Evolutionary conservation across 2,797 vertebrate species (phyloP), one percentile per base, ranked within the genome.

Genomic region (Phalanger gymnotis): DNA sequence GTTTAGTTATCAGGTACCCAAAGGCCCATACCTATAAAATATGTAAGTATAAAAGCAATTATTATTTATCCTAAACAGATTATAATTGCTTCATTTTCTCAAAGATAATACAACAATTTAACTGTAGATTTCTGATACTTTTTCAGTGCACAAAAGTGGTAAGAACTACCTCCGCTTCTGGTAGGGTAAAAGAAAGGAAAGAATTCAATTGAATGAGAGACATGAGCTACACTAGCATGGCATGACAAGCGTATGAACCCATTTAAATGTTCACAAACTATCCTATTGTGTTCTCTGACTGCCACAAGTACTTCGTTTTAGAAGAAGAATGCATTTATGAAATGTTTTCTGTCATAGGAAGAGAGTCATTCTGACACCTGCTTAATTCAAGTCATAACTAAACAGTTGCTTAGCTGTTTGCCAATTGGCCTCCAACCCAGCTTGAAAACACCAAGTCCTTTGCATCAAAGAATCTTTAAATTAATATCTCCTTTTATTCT

Each of bases 381-480:
- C 55, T 94, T 92, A 47, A 31, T 7, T 66, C 53, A 91, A 89
- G 22, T 31, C 31, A 28, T 91, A 53, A 73, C 40, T 54, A 4
- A 91, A 61, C 16, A 90, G 27, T 93, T 55, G 3, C 47, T 28
- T 94, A 73, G 47, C 4, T 92, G 14, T 93, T 94, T 93, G 87
- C n/a, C 58, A 87, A 27, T 92, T 73, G 19, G 2, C n/a, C n/a
- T 73, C 22, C 40, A 87, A 87, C 9, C 40, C 9, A 47, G 40
- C 34, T 25, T 87, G 22, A 87, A 25, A 87, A 47, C 7, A 47
- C 22, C 22, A 47, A n/a, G 31, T 87, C 4, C 61, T 92, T 94
- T 96, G 92, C 58, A 91, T 2, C 31, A 34, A 91, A 53, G 90
- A 94, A 61, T 11, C 61, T 93, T 87, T 90, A 89, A 25, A 58